phyloP scores from a whole-genome alignment of 2,797 vertebrate genomes.

The Hippopotamyrus pictus region DNA sequence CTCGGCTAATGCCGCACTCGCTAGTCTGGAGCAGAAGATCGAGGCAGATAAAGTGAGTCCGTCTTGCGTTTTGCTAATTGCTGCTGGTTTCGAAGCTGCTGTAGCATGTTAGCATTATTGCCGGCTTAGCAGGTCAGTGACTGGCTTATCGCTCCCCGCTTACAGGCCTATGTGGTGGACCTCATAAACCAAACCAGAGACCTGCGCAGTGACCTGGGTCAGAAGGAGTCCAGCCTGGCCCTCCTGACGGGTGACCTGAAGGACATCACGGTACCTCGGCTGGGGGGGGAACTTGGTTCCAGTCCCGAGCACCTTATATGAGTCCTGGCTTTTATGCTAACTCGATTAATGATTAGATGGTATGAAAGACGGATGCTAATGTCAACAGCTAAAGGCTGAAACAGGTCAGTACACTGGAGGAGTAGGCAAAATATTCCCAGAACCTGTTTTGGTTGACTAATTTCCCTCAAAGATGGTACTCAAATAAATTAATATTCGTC shows the following conservation, averaged over 20 bases:
- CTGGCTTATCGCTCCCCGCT: constrained; percentile 21
- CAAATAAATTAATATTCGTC: background rate
- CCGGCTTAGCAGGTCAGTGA: background rate
- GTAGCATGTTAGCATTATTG: background rate
- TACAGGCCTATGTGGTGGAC: constrained; percentile 76
- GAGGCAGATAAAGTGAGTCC: constrained; percentile 75
- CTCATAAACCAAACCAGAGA: constrained; percentile 84
- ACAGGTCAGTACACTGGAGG: background rate
- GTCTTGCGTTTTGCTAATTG: background rate
- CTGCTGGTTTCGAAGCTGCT: constrained; percentile 19
- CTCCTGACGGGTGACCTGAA: constrained; percentile 71
- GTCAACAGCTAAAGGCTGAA: background rate
- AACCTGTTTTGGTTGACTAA: background rate
- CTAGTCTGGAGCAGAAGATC: constrained; percentile 70
- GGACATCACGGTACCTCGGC: constrained; percentile 70
- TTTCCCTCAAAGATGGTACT: background rate
- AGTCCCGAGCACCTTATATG: background rate
- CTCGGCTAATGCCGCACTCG: constrained; percentile 55
- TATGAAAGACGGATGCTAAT: background rate
- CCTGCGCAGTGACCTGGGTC: constrained; percentile 67
- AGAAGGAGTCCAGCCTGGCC: constrained; percentile 70
- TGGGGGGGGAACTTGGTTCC: background rate
- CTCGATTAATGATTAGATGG: background rate
- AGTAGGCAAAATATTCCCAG: background rate
- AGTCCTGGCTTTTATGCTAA: background rate